phyloP scores from a whole-genome alignment of 1,140 invertebrate genomes.

The Leucophenga varia region DNA sequence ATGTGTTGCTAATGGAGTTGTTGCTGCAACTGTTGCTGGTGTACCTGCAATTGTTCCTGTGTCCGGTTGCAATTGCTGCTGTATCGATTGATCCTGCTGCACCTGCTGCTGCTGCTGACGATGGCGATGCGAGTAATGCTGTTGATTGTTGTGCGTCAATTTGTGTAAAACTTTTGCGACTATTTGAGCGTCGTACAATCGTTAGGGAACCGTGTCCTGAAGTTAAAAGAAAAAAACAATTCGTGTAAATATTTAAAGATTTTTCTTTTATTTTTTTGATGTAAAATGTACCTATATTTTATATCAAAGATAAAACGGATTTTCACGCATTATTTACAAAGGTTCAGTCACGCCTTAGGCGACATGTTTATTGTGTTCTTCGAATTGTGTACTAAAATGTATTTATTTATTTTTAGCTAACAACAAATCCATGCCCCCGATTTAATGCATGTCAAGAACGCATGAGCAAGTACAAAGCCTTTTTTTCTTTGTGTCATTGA shows the following conservation, averaged over 20 bases:
- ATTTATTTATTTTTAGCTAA: no score
- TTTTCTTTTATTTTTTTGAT: no score
- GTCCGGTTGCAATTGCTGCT: constrained; percentile 4
- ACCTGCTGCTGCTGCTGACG: constrained; percentile 6
- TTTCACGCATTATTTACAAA: no score
- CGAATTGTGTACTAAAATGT: no score
- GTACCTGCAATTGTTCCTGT: constrained; percentile 9
- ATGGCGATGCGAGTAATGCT: constrained; percentile 1
- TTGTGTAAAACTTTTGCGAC: constrained; percentile 51
- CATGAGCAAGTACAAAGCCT: no score
- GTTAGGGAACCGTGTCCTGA: constrained; percentile 80
- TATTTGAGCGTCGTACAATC: constrained; percentile 76
- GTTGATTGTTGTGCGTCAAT: constrained; percentile 31
- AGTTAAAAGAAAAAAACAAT: constrained; percentile 38
- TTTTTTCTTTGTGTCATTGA: no score
- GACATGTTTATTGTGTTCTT: no score
- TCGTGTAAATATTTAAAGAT: neutral
- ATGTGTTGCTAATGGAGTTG: neutral
- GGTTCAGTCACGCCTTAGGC: no score
- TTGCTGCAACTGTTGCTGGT: constrained; percentile 11
- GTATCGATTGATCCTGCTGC: constrained; percentile 2
- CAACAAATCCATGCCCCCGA: no score
- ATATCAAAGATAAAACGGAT: no score
- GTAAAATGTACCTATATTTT: no score
- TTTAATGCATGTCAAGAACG: no score